Evolutionary conservation across 1,140 invertebrate species (phyloP), one percentile per base, ranked within the genome.

Genomic region (Lucilia sericata): DNA sequence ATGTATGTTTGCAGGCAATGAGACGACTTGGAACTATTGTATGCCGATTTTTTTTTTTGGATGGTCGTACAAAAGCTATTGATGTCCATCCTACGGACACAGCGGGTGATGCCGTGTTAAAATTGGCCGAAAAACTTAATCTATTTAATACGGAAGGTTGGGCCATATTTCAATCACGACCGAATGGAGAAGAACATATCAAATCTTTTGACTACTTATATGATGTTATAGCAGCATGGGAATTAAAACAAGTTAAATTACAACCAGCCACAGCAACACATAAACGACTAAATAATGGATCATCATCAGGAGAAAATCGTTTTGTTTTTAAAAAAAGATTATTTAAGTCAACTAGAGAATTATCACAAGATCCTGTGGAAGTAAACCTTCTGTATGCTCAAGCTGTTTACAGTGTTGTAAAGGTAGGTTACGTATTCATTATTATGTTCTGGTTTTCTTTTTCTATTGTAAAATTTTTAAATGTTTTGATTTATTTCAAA

Each of bases 311-410:
- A 0, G 97, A 98, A 90, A 98, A 98, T 92, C 93, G 96, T 84
- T 98, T 99, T 91, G 95, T 98, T 84, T 98, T 99, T 92, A 97
- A 98, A 88, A 95, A 97, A 84, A 93, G 98, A 76, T 91, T 99
- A 7, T 99, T 98, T 92, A 94, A 95, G 84, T 96, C 95, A 86
- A 96, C 95, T 3, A 93, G 96, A 47, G 97, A 98, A 92, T 93
- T 99, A 83, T 97, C 97, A n/a, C 97, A 98, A 91, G 98, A 99
- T 92, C 97, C 97, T 0, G 96, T 99, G 0, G 98, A 99, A 93
- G 96, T 99, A 7, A 97, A 97, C 88, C 94, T 99, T 87, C 92
- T 99, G 2, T 99, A 98, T 92, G 96, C 98, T 60, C 98, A 99
- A 92, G 97, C 97, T 86, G 97, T 99, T 2, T 95, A 98, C 88